Conservation (phyloP, 2,113 vertebrate genomes). For the Aramus guarauna region DNA sequence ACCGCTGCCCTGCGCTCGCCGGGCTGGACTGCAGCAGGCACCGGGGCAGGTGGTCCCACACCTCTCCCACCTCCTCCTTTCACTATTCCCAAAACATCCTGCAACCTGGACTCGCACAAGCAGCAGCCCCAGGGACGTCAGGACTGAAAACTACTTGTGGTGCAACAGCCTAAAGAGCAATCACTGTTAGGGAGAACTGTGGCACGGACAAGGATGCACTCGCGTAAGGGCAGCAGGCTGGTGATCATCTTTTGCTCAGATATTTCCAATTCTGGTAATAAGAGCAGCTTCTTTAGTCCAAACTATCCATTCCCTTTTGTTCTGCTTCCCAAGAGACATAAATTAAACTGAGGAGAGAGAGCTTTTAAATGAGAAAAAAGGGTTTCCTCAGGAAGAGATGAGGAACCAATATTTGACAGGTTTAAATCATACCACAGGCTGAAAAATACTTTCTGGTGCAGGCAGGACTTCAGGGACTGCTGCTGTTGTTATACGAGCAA, state of each 20-base stretch:
- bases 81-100: not conserved
- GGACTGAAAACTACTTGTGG: not conserved
- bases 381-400: not conserved
- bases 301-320: not conserved
- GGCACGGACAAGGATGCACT: not conserved
- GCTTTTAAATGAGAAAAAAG: not conserved
- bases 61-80: not conserved
- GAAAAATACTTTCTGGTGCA: not conserved
- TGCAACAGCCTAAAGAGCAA: not conserved
- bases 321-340: not conserved
- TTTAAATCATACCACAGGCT: not conserved
- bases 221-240: not conserved
- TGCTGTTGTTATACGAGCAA: not conserved
- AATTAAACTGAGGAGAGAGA: not conserved
- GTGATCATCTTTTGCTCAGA: not conserved
- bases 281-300: not conserved
- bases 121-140: not conserved
- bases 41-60: too few relatives aligned
- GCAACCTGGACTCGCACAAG: not conserved
- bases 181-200: not conserved
- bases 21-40: not conserved
- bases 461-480: not conserved
- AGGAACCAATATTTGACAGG: not conserved
- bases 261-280: not conserved
- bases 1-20: rapidly evolving